A percentile compares a stretch with the other conserved stretches of the same genome.
phyloP scores from a whole-genome alignment of 2,113 vertebrate genomes.

The Ochotona curzoniae region DNA sequence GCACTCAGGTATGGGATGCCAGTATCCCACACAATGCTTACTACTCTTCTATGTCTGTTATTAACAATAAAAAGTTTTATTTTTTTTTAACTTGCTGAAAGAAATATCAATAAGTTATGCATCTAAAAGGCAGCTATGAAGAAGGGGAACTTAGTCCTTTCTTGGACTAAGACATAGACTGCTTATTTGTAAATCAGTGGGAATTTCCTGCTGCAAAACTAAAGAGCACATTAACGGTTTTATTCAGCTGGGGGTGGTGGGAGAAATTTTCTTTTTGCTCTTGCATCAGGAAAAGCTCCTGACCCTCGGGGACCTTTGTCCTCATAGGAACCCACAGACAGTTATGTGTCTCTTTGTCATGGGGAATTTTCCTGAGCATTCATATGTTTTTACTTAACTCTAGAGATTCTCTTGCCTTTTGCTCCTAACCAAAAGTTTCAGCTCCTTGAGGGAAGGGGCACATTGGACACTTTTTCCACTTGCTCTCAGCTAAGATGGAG shows the following conservation, averaged over 20 bases:
- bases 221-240: background rate
- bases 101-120: background rate
- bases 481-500: background rate
- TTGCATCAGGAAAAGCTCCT: background rate
- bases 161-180: background rate
- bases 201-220: background rate
- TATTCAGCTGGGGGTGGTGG: background rate
- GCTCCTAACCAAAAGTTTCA: conserved; percentile 11
- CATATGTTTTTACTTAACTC: conserved; percentile 15
- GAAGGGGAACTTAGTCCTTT: background rate
- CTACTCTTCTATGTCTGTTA: too few relatives aligned
- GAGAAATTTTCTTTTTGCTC: background rate
- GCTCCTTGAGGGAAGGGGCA: background rate
- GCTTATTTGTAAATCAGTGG: background rate
- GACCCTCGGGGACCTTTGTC: background rate
- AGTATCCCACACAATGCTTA: too few relatives aligned
- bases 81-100: conserved; percentile 18
- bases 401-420: conserved; percentile 5
- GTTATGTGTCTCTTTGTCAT: background rate
- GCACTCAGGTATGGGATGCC: too few relatives aligned
- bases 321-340: background rate
- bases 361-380: background rate
- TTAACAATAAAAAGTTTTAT: background rate
- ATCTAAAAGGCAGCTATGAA: conserved; percentile 13
- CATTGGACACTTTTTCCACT: background rate